phyloP scores from a whole-genome alignment of 1,140 invertebrate genomes.

The Lepidotrigona ventralis region DNA sequence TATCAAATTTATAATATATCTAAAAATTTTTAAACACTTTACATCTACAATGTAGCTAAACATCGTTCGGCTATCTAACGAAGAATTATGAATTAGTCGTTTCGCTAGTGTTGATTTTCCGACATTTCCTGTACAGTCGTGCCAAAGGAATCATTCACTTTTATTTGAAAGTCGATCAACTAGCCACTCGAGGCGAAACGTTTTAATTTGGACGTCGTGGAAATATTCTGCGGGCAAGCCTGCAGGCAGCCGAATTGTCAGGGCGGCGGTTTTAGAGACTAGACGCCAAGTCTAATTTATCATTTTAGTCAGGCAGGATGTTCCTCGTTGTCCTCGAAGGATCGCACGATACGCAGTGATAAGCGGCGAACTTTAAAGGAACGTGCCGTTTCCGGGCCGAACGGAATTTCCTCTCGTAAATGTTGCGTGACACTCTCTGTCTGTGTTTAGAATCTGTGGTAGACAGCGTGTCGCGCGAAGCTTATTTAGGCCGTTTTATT shows the following conservation, averaged over 20 bases:
- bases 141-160: background rate
- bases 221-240: slow-evolving; percentile 50
- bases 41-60: too few relatives aligned
- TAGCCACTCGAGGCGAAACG: slow-evolving; percentile 5
- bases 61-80: too few relatives aligned
- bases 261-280: slow-evolving; percentile 48
- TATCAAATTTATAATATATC: too few relatives aligned
- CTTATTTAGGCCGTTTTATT: background rate
- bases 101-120: background rate
- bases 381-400: slow-evolving; percentile 46
- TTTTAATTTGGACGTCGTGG: slow-evolving; percentile 29
- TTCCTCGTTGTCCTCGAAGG: slow-evolving; percentile 60
- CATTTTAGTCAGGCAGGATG: slow-evolving; percentile 53
- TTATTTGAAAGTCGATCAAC: background rate
- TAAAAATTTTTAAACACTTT: too few relatives aligned
- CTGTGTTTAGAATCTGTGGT: slow-evolving; percentile 26
- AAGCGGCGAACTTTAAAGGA: slow-evolving; percentile 60
- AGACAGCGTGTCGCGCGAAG: background rate
- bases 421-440: slow-evolving; percentile 18
- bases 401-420: slow-evolving; percentile 17
- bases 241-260: slow-evolving; percentile 23
- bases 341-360: slow-evolving; percentile 59
- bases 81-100: too few relatives aligned
- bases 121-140: background rate
- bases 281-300: slow-evolving; percentile 55